phyloP scores from a whole-genome alignment of 2,797 vertebrate genomes.

The Phataginus tricuspis region DNA sequence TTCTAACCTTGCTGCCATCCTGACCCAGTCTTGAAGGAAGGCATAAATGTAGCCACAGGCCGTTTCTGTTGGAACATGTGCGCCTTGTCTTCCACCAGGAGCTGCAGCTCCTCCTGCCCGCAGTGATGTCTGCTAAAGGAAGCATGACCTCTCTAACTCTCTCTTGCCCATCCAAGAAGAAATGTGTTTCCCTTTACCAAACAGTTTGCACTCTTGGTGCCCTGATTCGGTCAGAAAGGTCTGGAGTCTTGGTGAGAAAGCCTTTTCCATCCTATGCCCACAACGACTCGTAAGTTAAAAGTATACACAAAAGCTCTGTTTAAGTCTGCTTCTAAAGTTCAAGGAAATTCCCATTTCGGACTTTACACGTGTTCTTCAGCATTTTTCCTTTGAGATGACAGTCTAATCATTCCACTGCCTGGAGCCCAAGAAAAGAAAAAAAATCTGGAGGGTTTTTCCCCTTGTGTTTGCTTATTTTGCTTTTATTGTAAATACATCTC shows the following conservation, averaged over 20 bases:
- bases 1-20: background rate
- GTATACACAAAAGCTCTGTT: background rate
- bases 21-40: slow-evolving; percentile 8
- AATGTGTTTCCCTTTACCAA: slow-evolving; percentile 71
- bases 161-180: slow-evolving; percentile 71
- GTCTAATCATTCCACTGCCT: background rate
- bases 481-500: background rate
- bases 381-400: slow-evolving; percentile 35
- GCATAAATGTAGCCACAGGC: background rate
- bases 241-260: background rate
- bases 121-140: background rate
- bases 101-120: background rate
- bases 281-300: slow-evolving; percentile 34
- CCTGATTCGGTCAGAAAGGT: slow-evolving; percentile 36
- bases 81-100: background rate
- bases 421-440: background rate
- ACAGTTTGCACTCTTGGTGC: slow-evolving; percentile 61
- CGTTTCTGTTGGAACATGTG: background rate
- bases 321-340: background rate
- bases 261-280: background rate
- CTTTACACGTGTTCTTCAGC: background rate
- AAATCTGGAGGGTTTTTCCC: background rate
- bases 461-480: background rate
- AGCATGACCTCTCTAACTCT: slow-evolving; percentile 62
- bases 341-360: background rate